These are phyloP conservation scores for Cotesia typhae DNA, from an alignment of 1,140 invertebrate species.

Conservation along the genomic window DNA sequence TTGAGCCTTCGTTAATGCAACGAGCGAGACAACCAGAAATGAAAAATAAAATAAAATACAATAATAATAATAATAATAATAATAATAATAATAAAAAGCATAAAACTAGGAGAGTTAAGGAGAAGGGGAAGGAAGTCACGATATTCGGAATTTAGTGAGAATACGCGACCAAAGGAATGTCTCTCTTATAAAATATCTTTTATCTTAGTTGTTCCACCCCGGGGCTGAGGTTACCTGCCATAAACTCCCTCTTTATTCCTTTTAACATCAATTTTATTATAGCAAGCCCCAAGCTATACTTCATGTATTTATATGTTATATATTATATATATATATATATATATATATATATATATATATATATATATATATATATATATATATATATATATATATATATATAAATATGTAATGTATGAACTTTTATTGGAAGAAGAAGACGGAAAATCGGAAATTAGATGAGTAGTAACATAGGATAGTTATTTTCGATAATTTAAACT, in stretches of 20 bases:
- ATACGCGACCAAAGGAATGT: conserved; percentile 36
- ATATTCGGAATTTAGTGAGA: conserved; percentile 38
- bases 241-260: conserved; percentile 1
- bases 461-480: no score
- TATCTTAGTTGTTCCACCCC: background rate
- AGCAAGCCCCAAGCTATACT: background rate
- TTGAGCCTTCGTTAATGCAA: conserved; percentile 26
- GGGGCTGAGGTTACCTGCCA: conserved; percentile 1
- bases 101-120: background rate
- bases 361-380: no score
- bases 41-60: no score
- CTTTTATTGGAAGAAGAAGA: no score
- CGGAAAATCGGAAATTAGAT: no score
- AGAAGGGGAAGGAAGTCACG: conserved; percentile 21
- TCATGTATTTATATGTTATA: background rate
- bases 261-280: conserved; percentile 20
- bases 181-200: conserved; percentile 8
- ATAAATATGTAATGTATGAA: no score
- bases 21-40: background rate
- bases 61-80: no score
- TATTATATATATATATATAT: background rate
- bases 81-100: no score
- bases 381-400: background rate
- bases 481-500: no score
- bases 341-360: no score